Conservation (phyloP, 1,140 invertebrate species). For the Hydropsyche tenuis region DNA sequence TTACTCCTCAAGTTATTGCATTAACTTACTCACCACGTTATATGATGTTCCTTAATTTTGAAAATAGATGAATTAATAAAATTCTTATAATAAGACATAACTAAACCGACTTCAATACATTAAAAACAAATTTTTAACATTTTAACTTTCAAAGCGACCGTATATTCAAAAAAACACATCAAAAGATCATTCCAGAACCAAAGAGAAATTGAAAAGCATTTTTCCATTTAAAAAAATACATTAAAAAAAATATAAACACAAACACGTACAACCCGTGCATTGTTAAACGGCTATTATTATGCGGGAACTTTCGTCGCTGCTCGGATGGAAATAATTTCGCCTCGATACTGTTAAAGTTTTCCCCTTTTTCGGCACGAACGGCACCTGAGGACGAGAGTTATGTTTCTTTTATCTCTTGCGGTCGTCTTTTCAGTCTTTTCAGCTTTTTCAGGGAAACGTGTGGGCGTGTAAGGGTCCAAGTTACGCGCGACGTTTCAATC, state of each 20-base stretch:
- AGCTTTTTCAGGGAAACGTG: neutral
- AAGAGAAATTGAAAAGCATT: constrained; percentile 7
- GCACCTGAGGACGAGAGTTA: constrained; percentile 18
- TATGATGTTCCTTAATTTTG: too few relatives aligned
- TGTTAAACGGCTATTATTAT: constrained; percentile 27
- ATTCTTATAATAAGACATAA: too few relatives aligned
- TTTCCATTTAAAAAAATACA: neutral
- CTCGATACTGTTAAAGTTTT: constrained; percentile 39
- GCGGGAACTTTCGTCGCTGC: constrained; percentile 31
- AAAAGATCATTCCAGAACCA: neutral
- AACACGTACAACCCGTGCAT: neutral
- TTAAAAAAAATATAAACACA: neutral
- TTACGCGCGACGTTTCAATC: neutral
- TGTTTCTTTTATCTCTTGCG: constrained; percentile 29
- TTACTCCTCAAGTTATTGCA: too few relatives aligned
- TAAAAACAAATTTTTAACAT: too few relatives aligned
- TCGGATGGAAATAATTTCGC: constrained; percentile 35
- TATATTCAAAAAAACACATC: neutral
- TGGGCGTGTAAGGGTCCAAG: constrained; percentile 4
- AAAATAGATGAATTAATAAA: too few relatives aligned
- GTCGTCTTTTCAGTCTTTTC: neutral
- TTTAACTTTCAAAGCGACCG: too few relatives aligned
- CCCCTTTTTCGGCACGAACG: neutral
- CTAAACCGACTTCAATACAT: too few relatives aligned
- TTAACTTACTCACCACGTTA: too few relatives aligned